A percentile compares a stretch with the other conserved stretches of the same genome.
These are phyloP conservation scores for Leptodactylus fuscus DNA, from an alignment of 2,113 vertebrate genomes.

Conservation along the genomic window DNA sequence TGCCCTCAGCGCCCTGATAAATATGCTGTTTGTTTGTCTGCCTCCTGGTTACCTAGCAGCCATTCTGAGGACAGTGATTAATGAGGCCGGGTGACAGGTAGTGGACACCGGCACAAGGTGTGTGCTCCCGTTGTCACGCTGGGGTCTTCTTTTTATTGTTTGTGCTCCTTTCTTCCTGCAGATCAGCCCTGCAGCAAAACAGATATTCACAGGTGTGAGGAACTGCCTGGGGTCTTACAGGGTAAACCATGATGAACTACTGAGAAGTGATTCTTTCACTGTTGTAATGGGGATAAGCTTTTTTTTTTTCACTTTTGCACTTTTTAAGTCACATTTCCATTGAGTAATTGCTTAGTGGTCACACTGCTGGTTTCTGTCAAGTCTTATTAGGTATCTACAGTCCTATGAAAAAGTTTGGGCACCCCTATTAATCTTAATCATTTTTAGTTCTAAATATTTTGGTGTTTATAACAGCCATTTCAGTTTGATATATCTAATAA, in stretches of 20 bases:
- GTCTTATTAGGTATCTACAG: background rate
- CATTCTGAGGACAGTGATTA: constrained; percentile 13
- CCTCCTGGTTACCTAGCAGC: constrained; percentile 30
- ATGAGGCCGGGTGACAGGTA: constrained; percentile 46
- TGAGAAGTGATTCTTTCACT: constrained; percentile 26
- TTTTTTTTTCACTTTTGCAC: background rate
- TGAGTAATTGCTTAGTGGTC: background rate
- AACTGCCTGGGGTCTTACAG: constrained; percentile 39
- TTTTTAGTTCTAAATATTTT: no score
- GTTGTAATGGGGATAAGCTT: background rate
- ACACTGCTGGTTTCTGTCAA: background rate
- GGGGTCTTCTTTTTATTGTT: constrained; percentile 52
- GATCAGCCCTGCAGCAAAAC: constrained; percentile 55
- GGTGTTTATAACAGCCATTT: no score
- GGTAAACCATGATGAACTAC: constrained; percentile 47
- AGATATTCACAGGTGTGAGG: constrained; percentile 56
- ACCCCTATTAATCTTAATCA: no score
- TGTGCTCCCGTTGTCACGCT: constrained; percentile 43
- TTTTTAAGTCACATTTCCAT: background rate
- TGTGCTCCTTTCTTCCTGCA: constrained; percentile 31
- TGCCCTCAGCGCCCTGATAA: background rate
- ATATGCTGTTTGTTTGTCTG: constrained; percentile 42
- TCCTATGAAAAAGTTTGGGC: no score
- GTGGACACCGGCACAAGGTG: constrained; percentile 25
- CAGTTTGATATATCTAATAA: no score